Base-by-base conservation (phyloP, 2,888 invertebrate species). In the Serripes groenlandicus region DNA sequence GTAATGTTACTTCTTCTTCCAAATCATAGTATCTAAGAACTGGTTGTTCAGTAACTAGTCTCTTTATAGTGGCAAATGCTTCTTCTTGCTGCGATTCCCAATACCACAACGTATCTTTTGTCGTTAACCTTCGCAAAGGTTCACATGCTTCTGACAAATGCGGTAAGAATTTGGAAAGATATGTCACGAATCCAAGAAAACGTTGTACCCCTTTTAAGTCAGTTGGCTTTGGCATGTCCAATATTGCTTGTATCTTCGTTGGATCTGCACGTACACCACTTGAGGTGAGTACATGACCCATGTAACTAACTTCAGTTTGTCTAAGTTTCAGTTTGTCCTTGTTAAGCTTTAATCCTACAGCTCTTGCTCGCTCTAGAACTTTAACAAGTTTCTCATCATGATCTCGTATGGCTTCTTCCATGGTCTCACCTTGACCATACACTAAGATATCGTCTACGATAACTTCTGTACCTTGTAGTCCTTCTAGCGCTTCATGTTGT, bases 391-490 rank as follows among this genome's bases (percentile, higher is more conserved):
- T 83, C 34, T 56, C 49, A 42, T 86, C 88, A 73, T 87, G 85
- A 52, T 83, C 82, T 62, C 52, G 60, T 3, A 62, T 62, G 0
- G 86, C 82, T 32, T 86, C 78, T 68, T 79, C 78, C 28, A 56
- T 54, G 9, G 78, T 83, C 23, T 74, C 81, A 18, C 83, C 81
- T 56, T 70, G 69, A 32, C 84, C 87, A 60, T 73, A 78, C 11
- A 87, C 69, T 18, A 89, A 49, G 21, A 88, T 80, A 62, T 88
- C 90, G 71, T 90, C 88, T 18, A 86, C 79, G 7, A 90, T 83
- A 30, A 72, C 66, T 7, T 75, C 26, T 3, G 88, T 81, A 26
- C 88, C 86, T 58, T 42, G 71, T 26, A 89, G 71, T 3, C 88
- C 86, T 70, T 87, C 85, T 2, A 90, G 64, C 9, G 75, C 85